Evolutionary conservation across 2,797 vertebrate genomes (phyloP).

Genomic region (Luscinia luscinia): DNA sequence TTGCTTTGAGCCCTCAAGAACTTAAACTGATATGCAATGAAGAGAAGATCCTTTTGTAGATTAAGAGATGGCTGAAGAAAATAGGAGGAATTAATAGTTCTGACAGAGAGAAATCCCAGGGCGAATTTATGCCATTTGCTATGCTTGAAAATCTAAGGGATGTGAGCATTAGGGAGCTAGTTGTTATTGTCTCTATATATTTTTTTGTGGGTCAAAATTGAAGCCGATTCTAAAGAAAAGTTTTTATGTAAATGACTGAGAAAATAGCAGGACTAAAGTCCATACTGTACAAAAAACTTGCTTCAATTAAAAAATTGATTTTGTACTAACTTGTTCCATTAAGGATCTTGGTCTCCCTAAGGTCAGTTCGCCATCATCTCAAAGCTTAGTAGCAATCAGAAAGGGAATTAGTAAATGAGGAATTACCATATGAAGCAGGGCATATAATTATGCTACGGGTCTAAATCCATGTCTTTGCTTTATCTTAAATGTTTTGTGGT

Average conservation of each 20-base stretch:
- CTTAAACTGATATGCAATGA: not conserved
- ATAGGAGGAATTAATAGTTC: not conserved
- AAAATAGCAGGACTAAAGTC: not conserved
- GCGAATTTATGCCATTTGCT: not conserved
- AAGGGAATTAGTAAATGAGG: not conserved
- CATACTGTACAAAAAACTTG: not conserved
- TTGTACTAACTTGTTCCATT: not conserved
- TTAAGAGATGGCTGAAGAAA: not conserved
- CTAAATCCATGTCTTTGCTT: not conserved
- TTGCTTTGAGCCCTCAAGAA: not conserved
- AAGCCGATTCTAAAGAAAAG: not conserved
- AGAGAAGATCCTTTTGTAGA: not conserved
- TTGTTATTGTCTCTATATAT: not conserved
- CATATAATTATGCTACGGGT: not conserved
- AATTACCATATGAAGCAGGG: not conserved
- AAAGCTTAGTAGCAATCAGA: not conserved
- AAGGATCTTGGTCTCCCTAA: not conserved
- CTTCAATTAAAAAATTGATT: not conserved
- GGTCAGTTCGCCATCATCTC: not conserved
- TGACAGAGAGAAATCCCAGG: not conserved
- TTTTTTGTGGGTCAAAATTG: not conserved
- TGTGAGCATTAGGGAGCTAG: not conserved
- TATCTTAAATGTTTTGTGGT: not conserved
- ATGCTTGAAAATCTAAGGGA: not conserved
- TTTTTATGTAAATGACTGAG: not conserved